Base-by-base conservation (phyloP, 2,888 invertebrate genomes). In the Papilio gigon region DNA sequence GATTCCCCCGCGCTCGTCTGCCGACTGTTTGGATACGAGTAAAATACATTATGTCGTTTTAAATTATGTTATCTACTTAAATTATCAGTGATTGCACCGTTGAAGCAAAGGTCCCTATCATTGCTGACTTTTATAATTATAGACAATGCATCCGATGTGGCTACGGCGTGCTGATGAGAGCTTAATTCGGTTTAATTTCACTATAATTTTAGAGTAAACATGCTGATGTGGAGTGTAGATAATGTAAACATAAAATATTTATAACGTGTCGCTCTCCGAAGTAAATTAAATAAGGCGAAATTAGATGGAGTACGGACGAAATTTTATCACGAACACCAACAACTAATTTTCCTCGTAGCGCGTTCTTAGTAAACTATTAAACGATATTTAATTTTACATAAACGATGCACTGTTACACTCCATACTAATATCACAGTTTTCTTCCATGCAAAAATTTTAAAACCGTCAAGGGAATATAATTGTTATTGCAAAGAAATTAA, bases 331-430 rank as follows among this genome's bases (percentile, higher is more conserved):
- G 69, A 73, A 73, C 65, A 68, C 70, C 59, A 22, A 71, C 44
- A 65, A 76, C 80, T 79, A 81, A 83, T 83, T 84, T 83, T 79
- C 76, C 79, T 75, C 71, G 77, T 81, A 84, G 85, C 84, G 83
- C 79, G 79, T 86, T 85, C 85, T 84, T 78, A 84, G 84, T 87
- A 86, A 88, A 87, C 88, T 88, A 87, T 88, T 88, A 88, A 87
- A 87, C 84, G 84, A 86, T 85, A 87, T 87, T 88, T 88, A 88
- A 89, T 87, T 88, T 84, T 83, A 81, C 83, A 85, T 88, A 87
- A 89, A 87, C 83, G 84, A 80, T 84, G 85, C 84, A 87, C 78
- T 78, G 84, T 84, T 81, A 86, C 86, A 84, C 85, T 83, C 80
- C 77, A 81, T 85, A 86, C 86, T 85, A 88, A 86, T 84, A 83